These are phyloP conservation scores for Andricus quercusramuli DNA, from an alignment of 2,888 invertebrate genomes.

Conservation along the genomic window DNA sequence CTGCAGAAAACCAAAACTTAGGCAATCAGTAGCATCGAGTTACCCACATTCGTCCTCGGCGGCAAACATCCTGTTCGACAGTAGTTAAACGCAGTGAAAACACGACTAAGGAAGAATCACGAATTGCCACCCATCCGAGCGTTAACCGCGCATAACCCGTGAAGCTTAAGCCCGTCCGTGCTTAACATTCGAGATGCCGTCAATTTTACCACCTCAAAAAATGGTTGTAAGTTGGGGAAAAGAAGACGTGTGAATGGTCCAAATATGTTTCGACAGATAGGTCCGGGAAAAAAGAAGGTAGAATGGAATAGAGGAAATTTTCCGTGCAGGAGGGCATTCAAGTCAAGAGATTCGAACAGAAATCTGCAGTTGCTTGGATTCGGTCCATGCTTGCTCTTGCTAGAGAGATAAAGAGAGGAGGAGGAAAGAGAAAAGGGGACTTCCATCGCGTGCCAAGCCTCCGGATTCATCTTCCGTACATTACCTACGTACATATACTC, in stretches of 20 bases:
- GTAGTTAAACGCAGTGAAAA: too few species aligned
- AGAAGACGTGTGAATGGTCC: not conserved
- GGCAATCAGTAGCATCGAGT: too few species aligned
- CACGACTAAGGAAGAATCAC: too few species aligned
- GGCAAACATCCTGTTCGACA: too few species aligned
- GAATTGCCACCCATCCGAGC: too few species aligned
- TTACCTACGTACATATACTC: slow-evolving; percentile 38
- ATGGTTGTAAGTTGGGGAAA: slow-evolving; percentile 2
- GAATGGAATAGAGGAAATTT: slow-evolving; percentile 51
- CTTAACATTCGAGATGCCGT: not conserved
- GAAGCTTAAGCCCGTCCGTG: too few species aligned
- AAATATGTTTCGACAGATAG: slow-evolving; percentile 22
- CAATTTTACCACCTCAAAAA: not conserved
- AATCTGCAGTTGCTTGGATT: slow-evolving; percentile 70
- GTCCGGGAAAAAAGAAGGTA: slow-evolving; percentile 22
- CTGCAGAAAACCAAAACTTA: too few species aligned
- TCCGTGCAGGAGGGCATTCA: slow-evolving; percentile 46
- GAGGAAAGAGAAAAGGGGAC: slow-evolving; percentile 36
- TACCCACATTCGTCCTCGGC: too few species aligned
- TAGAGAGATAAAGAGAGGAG: not conserved
- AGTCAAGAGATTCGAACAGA: slow-evolving; percentile 63
- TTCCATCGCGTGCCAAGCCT: slow-evolving; percentile 64
- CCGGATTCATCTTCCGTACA: slow-evolving; percentile 58
- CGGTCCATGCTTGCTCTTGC: slow-evolving; percentile 62
- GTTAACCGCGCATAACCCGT: too few species aligned